Evolutionary conservation across 2,113 vertebrate genomes (phyloP).

Genomic region (Candoia aspera): DNA sequence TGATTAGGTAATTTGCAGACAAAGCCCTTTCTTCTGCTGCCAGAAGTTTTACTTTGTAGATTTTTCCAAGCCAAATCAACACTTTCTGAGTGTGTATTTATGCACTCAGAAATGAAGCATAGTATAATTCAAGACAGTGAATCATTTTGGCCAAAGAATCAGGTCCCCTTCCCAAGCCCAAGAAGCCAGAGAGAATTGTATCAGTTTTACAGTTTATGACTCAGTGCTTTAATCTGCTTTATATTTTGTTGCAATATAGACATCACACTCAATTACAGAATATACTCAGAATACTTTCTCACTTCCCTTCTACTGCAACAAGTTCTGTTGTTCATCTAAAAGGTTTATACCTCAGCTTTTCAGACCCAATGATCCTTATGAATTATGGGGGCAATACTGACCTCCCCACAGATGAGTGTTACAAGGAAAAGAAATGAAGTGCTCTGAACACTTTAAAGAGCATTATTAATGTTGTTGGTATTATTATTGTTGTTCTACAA

Average conservation of each 20-base stretch:
- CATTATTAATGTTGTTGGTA: not conserved
- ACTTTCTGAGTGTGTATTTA: slow-evolving; percentile 65
- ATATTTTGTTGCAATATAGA: slow-evolving; percentile 39
- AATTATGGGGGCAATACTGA: not conserved
- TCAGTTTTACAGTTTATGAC: slow-evolving; percentile 43
- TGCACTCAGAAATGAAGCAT: slow-evolving; percentile 55
- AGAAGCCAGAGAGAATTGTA: slow-evolving; percentile 52
- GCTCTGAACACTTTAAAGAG: not conserved
- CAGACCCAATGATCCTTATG: not conserved
- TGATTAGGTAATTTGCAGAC: slow-evolving; percentile 71
- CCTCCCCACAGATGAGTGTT: not conserved
- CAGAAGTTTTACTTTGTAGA: slow-evolving; percentile 68
- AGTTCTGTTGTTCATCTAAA: not conserved
- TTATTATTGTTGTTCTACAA: not conserved
- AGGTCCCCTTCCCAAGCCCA: slow-evolving; percentile 53
- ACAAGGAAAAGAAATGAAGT: not conserved
- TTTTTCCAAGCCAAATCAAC: slow-evolving; percentile 71
- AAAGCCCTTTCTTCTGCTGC: slow-evolving; percentile 67
- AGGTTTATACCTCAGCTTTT: not conserved
- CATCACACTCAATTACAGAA: slow-evolving; percentile 34
- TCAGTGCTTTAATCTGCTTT: slow-evolving; percentile 49
- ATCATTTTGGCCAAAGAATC: slow-evolving; percentile 60
- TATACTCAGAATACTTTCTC: not conserved
- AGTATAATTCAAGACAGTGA: slow-evolving; percentile 62
- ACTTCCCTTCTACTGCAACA: not conserved